These are phyloP conservation scores for Scyliorhinus canicula DNA, from an alignment of 2,797 vertebrate species.

Conservation along the genomic window DNA sequence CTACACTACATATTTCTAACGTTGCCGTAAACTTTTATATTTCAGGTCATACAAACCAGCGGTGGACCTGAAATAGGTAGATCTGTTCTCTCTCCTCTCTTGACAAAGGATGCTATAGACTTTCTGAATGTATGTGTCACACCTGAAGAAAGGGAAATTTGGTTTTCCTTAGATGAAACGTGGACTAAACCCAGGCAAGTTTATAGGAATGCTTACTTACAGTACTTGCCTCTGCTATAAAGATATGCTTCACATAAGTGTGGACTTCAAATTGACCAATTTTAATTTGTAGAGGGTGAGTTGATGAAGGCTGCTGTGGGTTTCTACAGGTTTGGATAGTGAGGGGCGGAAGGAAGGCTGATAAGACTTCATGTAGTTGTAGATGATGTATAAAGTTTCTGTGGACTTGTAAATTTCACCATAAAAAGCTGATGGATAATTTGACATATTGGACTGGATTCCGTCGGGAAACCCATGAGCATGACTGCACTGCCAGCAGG, in stretches of 20 bases:
- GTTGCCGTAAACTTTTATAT: background rate
- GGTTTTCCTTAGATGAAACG: conserved; percentile 77
- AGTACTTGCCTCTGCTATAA: background rate
- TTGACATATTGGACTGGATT: too few species aligned
- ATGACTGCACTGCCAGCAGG: too few species aligned
- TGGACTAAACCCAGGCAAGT: conserved; percentile 88
- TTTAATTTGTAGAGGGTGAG: background rate
- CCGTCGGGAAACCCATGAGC: too few species aligned
- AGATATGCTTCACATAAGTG: background rate
- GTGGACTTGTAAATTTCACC: background rate
- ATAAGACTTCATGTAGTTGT: background rate
- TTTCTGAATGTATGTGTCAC: conserved; percentile 72
- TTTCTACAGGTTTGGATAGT: too few species aligned
- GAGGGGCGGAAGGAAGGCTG: too few species aligned
- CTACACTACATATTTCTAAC: background rate
- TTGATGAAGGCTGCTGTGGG: background rate
- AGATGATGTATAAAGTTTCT: background rate
- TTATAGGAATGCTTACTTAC: background rate
- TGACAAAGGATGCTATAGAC: conserved; percentile 78
- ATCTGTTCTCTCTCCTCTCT: conserved; percentile 76
- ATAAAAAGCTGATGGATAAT: background rate
- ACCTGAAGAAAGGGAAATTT: conserved; percentile 77
- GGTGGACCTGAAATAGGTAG: conserved; percentile 77
- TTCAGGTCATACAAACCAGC: conserved; percentile 81
- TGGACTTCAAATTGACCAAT: background rate